Conservation (phyloP, 2,888 invertebrate species). For the Limnephilus auricula region DNA sequence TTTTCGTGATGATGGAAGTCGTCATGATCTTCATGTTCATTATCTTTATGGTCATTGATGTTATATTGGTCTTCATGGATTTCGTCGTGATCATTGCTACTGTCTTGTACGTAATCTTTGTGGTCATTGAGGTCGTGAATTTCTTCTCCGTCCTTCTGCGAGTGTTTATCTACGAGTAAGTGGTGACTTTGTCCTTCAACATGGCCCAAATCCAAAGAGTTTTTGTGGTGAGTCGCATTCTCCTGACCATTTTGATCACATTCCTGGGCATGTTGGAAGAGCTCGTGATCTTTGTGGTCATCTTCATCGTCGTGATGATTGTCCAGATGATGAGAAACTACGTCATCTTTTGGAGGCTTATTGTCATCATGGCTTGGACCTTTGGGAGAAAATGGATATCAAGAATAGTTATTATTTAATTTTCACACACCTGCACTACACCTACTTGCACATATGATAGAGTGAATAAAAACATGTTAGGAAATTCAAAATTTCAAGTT, state of each 20-base stretch:
- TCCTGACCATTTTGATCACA: not conserved
- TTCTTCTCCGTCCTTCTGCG: not conserved
- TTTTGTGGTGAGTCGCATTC: not conserved
- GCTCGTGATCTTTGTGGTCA: not conserved
- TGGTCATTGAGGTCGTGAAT: not conserved
- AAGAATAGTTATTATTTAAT: not conserved
- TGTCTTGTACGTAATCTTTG: not conserved
- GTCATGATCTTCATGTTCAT: not conserved
- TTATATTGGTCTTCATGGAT: not conserved
- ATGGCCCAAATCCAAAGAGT: not conserved
- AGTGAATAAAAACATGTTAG: too few relatives aligned
- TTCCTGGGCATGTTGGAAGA: not conserved
- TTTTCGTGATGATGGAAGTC: not conserved
- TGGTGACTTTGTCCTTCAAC: not conserved
- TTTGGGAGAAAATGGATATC: not conserved
- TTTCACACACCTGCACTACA: too few relatives aligned
- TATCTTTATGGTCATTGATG: not conserved
- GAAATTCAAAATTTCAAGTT: too few relatives aligned
- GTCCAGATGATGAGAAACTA: not conserved
- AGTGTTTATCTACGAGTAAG: not conserved
- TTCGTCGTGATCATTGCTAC: not conserved
- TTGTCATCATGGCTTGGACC: not conserved
- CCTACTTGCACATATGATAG: too few relatives aligned
- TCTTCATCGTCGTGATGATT: not conserved
- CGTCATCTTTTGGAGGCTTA: not conserved